These are phyloP conservation scores for Micrasema minimum DNA, from an alignment of 1,140 invertebrate genomes.

Conservation along the genomic window DNA sequence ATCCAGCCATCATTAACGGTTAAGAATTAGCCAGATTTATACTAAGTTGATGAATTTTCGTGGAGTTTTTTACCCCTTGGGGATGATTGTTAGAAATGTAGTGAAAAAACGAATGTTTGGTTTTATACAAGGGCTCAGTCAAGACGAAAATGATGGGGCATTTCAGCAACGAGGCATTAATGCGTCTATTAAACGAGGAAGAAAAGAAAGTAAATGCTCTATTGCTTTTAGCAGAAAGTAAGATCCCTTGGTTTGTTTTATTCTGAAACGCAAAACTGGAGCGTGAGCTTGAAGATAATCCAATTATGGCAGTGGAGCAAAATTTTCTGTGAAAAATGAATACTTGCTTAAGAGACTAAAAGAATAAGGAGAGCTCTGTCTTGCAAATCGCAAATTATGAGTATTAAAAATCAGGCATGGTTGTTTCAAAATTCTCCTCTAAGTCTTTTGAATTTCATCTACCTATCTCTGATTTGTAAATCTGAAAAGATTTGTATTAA, in stretches of 20 bases:
- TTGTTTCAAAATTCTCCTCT: not conserved
- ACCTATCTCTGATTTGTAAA: too few species aligned
- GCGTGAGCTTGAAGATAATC: slow-evolving; percentile 14
- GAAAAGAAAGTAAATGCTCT: slow-evolving; percentile 31
- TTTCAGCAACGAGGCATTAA: slow-evolving; percentile 34
- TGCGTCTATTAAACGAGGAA: slow-evolving; percentile 24
- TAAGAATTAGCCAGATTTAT: not conserved
- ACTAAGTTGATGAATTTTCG: not conserved
- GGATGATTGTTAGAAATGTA: slow-evolving; percentile 20
- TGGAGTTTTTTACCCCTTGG: not conserved
- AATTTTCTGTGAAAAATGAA: slow-evolving; percentile 20
- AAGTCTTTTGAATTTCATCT: too few species aligned
- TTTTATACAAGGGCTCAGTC: slow-evolving; percentile 11
- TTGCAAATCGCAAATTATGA: not conserved
- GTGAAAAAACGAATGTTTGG: slow-evolving; percentile 20
- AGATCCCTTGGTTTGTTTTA: slow-evolving; percentile 14
- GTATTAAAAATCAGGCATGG: slow-evolving; percentile 25
- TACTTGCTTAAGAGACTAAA: slow-evolving; percentile 4
- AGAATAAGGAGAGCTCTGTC: slow-evolving; percentile 4
- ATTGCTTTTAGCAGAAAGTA: slow-evolving; percentile 25
- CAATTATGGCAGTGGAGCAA: slow-evolving; percentile 16
- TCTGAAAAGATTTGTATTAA: too few species aligned
- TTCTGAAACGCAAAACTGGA: slow-evolving; percentile 17
- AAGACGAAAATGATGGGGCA: slow-evolving; percentile 30
- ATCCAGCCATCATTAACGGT: too few species aligned